These are phyloP conservation scores for Scaptomyza polygonia DNA, from an alignment of 2,888 invertebrate genomes.

Conservation along the genomic window DNA sequence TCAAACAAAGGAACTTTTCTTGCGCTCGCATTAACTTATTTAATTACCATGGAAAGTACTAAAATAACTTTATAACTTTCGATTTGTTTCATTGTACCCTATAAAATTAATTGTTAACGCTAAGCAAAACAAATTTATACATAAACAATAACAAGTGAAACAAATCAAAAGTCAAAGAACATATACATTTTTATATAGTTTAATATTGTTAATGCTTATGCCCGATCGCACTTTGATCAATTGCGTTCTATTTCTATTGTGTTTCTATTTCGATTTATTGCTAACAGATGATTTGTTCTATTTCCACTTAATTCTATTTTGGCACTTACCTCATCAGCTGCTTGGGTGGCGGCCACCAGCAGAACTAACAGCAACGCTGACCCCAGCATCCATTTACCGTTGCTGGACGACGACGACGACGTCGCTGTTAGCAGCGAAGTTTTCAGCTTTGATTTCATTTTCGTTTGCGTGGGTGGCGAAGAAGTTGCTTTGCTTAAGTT, in stretches of 20 bases:
- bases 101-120: constrained; percentile 20
- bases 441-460: constrained; percentile 73
- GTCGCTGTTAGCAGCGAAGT: constrained; percentile 44
- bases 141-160: neutral
- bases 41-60: too few species aligned
- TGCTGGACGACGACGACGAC: constrained; percentile 27
- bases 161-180: neutral
- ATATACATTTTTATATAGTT: too few species aligned
- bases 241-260: neutral
- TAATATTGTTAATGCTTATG: too few species aligned
- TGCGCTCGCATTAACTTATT: too few species aligned
- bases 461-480: constrained; percentile 40
- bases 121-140: neutral
- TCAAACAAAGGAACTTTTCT: too few species aligned
- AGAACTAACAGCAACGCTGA: constrained; percentile 52
- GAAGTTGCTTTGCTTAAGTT: constrained; percentile 12
- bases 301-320: constrained; percentile 17
- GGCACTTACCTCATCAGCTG: constrained; percentile 70
- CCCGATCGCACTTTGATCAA: neutral
- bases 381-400: constrained; percentile 59
- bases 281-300: constrained; percentile 7
- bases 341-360: constrained; percentile 64
- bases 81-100: constrained; percentile 11
- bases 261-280: constrained; percentile 8
- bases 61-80: neutral